Conservation (phyloP, 64 coral and sea anemone genomes). For the Porites australiensis region DNA sequence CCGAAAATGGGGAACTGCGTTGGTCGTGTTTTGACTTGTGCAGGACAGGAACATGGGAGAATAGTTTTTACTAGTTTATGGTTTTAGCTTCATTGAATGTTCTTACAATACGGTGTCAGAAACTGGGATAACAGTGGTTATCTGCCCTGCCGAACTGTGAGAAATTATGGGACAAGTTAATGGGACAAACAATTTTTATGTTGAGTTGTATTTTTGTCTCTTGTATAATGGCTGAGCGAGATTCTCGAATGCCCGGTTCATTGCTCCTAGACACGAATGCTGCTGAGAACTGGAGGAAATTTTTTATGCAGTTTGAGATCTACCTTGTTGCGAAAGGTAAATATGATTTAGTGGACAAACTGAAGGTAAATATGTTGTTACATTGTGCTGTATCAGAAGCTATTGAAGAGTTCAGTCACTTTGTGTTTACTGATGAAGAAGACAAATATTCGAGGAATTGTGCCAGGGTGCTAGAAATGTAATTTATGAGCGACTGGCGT, state of each 20-base stretch:
- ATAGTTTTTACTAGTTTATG: too few species aligned
- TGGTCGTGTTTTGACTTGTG: too few species aligned
- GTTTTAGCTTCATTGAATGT: too few species aligned
- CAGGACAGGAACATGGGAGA: too few species aligned
- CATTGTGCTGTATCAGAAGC: conserved; percentile 64
- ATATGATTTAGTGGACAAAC: conserved; percentile 59
- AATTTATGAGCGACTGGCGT: conserved; percentile 64
- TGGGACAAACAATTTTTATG: too few species aligned
- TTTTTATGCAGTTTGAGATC: conserved; percentile 74
- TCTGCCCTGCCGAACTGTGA: too few species aligned
- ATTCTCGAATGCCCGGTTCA: conserved; percentile 18
- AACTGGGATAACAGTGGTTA: too few species aligned
- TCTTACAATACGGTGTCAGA: too few species aligned
- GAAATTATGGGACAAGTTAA: too few species aligned
- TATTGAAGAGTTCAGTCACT: conserved; percentile 80
- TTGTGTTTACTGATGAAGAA: conserved; percentile 52
- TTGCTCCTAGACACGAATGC: conserved; percentile 61
- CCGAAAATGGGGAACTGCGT: too few species aligned
- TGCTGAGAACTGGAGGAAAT: conserved; percentile 67
- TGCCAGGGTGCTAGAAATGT: conserved; percentile 60
- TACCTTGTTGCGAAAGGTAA: conserved; percentile 71
- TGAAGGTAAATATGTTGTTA: conserved; percentile 75
- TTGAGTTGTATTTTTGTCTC: too few species aligned
- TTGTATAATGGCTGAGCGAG: background rate
- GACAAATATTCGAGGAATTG: conserved; percentile 61